A percentile compares a stretch with the other conserved stretches of the same genome.
These are phyloP conservation scores for Oxycera nigricornis DNA, from an alignment of 2,888 invertebrate species.

Conservation along the genomic window DNA sequence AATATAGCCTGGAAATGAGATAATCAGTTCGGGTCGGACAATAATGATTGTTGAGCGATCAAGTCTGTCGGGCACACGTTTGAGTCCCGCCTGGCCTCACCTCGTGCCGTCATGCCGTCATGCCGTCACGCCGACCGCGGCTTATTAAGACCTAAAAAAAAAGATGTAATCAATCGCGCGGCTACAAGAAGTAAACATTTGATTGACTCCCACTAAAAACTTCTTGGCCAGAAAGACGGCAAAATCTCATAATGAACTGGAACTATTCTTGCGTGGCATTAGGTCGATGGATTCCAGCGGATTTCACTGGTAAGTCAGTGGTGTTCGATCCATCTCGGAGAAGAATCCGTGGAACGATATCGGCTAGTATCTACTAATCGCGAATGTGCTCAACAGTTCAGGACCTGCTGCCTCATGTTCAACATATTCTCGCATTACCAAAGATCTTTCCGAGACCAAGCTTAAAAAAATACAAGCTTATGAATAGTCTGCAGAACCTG, in stretches of 20 bases:
- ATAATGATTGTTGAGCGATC: slow-evolving; percentile 34
- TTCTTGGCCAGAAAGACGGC: not conserved
- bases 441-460: too few species aligned
- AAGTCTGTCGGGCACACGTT: slow-evolving; percentile 25
- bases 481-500: too few species aligned
- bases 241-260: slow-evolving; percentile 1
- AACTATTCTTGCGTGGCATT: not conserved
- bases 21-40: slow-evolving; percentile 26
- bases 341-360: too few species aligned
- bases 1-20: slow-evolving; percentile 32
- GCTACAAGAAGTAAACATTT: slow-evolving; percentile 37
- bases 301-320: too few species aligned
- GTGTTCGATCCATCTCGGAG: too few species aligned
- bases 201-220: slow-evolving; percentile 38
- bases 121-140: not conserved
- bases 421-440: too few species aligned
- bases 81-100: not conserved
- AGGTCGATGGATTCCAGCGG: not conserved
- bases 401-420: too few species aligned
- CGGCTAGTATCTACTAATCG: too few species aligned
- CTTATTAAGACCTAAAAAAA: slow-evolving; percentile 27
- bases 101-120: not conserved
- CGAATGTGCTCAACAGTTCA: too few species aligned
- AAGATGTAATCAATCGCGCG: slow-evolving; percentile 38
- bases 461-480: too few species aligned